A percentile compares a stretch with the other conserved stretches of the same genome.
Conservation (phyloP, 1,140 invertebrate species). For the Oppia nitens region DNA sequence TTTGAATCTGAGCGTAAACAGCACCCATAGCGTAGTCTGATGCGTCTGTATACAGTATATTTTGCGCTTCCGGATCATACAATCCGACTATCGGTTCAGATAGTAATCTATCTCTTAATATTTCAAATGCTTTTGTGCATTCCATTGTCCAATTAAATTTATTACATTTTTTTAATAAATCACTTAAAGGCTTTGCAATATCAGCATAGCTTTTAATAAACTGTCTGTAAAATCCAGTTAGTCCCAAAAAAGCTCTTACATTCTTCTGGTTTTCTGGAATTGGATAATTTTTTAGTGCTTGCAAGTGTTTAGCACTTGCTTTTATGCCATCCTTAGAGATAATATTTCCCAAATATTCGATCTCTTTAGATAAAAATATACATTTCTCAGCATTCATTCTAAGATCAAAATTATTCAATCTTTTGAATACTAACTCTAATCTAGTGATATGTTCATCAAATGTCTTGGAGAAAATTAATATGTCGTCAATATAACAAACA, state of each 20-base stretch:
- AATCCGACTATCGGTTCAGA: background rate
- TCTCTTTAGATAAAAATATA: constrained; percentile 4
- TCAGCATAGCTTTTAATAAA: background rate
- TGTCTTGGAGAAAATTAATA: constrained; percentile 20
- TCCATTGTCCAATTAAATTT: background rate
- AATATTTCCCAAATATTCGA: constrained; percentile 18
- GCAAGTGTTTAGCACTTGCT: background rate
- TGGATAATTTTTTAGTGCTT: background rate
- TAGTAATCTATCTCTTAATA: background rate
- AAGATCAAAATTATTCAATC: constrained; percentile 15
- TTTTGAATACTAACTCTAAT: constrained; percentile 21
- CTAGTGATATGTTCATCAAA: constrained; percentile 20
- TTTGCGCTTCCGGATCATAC: background rate
- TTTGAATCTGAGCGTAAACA: constrained; percentile 22
- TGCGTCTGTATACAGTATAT: constrained; percentile 21
- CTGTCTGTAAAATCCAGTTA: background rate
- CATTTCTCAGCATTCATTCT: constrained; percentile 23
- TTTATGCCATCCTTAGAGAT: constrained; percentile 2
- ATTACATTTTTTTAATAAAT: background rate
- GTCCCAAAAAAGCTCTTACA: background rate
- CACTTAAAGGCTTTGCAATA: background rate
- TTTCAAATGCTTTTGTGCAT: constrained; percentile 1
- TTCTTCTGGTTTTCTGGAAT: background rate
- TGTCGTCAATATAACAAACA: constrained; percentile 23
- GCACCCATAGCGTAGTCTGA: constrained; percentile 24